phyloP scores from a whole-genome alignment of 2,113 vertebrate species.

The Axis porcinus region DNA sequence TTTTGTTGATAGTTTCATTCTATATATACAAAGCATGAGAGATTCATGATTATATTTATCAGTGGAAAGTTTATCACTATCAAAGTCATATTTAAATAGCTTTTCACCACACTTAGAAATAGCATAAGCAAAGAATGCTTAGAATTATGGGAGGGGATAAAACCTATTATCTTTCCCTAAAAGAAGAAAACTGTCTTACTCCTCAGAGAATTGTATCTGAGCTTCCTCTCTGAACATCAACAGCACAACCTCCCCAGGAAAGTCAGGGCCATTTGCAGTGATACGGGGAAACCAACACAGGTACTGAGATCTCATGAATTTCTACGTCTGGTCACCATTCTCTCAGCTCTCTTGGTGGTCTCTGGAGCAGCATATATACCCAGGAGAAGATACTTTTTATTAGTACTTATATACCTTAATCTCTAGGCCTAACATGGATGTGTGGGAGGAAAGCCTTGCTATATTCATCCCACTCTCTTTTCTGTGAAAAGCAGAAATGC shows the following conservation, averaged over 20 bases:
- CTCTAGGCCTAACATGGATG: background rate
- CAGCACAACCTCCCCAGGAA: background rate
- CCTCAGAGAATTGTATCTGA: background rate
- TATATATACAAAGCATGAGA: background rate
- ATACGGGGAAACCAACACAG: fast-evolving
- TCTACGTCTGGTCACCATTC: background rate
- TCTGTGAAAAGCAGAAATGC: background rate
- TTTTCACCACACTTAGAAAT: background rate
- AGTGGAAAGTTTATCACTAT: background rate
- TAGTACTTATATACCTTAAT: background rate
- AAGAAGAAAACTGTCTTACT: background rate
- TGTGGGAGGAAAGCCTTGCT: background rate
- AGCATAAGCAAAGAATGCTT: background rate
- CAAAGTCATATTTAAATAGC: background rate
- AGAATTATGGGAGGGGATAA: background rate
- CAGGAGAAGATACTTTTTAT: background rate
- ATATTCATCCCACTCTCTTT: background rate
- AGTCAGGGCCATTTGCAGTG: background rate
- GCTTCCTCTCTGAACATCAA: background rate
- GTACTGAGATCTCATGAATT: background rate
- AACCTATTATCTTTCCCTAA: background rate
- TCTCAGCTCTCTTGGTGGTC: background rate
- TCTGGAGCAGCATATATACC: background rate
- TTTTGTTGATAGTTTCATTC: background rate
- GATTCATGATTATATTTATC: background rate